Evolutionary conservation across 2,888 invertebrate genomes (phyloP).

Genomic region (Hirudinaria manillensis): DNA sequence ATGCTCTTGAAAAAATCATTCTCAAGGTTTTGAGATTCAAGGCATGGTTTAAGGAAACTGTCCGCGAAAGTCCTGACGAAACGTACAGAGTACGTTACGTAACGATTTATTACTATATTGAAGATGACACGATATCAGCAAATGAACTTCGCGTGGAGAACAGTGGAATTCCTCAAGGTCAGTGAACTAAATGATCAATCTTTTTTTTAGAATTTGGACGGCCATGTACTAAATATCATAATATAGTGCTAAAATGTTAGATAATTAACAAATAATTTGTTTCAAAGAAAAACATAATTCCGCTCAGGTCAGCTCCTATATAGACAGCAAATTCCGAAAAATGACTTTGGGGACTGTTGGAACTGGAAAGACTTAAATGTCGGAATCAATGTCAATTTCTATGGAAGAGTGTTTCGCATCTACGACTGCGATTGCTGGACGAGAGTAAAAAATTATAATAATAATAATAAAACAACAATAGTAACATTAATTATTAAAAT

Average conservation of each 20-base stretch:
- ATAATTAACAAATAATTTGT: not conserved
- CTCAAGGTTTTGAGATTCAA: constrained; percentile 69
- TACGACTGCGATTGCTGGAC: constrained; percentile 75
- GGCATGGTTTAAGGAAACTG: constrained; percentile 75
- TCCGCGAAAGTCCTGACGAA: constrained; percentile 67
- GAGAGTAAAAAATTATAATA: constrained; percentile 57
- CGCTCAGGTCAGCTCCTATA: constrained; percentile 67
- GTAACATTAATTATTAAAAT: too few species aligned
- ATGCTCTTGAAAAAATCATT: not conserved
- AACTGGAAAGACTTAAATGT: constrained; percentile 82
- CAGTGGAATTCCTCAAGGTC: constrained; percentile 55
- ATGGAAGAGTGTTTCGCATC: constrained; percentile 73
- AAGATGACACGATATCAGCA: constrained; percentile 55
- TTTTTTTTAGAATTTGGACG: not conserved
- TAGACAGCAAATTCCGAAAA: constrained; percentile 69
- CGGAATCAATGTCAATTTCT: constrained; percentile 71
- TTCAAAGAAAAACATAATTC: not conserved
- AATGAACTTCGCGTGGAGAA: constrained; percentile 54
- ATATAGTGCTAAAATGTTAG: not conserved
- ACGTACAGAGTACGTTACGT: constrained; percentile 64
- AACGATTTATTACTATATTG: constrained; percentile 53
- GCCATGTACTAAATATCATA: too few species aligned
- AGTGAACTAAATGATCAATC: not conserved
- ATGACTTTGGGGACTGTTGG: constrained; percentile 65
- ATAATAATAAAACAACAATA: too few species aligned